Evolutionary conservation across 2,888 invertebrate species (phyloP).

Genomic region (Heliothis peltigera): DNA sequence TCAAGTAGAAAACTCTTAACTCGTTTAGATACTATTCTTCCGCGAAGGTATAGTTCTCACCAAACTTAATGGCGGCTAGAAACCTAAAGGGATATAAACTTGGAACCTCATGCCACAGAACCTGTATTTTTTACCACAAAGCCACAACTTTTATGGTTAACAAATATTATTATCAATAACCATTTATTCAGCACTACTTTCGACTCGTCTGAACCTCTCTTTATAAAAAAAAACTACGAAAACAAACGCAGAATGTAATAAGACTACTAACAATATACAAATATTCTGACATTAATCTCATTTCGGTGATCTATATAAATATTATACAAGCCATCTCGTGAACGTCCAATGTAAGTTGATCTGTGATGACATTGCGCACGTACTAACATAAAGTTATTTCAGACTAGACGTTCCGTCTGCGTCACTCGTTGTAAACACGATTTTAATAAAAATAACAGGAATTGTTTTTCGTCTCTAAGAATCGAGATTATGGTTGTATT

Average conservation of each 20-base stretch:
- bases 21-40: too few species aligned
- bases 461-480: too few species aligned
- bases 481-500: too few species aligned
- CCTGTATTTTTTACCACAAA: background rate
- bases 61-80: too few species aligned
- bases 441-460: too few species aligned
- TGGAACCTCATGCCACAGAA: too few species aligned
- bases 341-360: slow-evolving; percentile 17
- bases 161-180: background rate
- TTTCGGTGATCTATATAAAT: slow-evolving; percentile 36
- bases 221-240: background rate
- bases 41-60: too few species aligned
- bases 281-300: slow-evolving; percentile 29
- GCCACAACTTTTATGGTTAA: background rate
- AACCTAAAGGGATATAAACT: too few species aligned
- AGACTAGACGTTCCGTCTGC: too few species aligned
- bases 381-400: too few species aligned
- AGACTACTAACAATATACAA: slow-evolving; percentile 31
- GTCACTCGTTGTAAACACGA: too few species aligned
- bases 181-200: background rate
- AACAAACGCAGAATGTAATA: slow-evolving; percentile 39
- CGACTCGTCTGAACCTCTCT: background rate
- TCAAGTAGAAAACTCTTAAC: too few species aligned
- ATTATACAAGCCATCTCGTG: slow-evolving; percentile 30
- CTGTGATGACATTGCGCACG: background rate